A percentile compares a stretch with the other conserved stretches of the same genome.
Evolutionary conservation across 2,888 invertebrate genomes (phyloP).

Genomic region (Drosophila yooni): DNA sequence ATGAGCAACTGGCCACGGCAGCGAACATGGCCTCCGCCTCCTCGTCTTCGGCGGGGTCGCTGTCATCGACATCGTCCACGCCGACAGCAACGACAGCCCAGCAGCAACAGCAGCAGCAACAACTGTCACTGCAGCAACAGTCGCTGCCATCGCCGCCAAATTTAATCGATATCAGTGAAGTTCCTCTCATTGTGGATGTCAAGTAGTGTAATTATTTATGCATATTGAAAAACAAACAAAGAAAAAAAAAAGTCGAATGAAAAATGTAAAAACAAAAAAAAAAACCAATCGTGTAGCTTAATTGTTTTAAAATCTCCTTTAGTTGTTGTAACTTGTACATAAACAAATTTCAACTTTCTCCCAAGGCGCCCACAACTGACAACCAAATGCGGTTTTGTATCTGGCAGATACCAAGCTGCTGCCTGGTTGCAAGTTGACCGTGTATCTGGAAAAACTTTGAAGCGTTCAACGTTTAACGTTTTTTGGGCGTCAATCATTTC

Average conservation of each 20-base stretch:
- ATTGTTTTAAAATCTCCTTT: constrained; percentile 68
- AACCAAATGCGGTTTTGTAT: constrained; percentile 28
- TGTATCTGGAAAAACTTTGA: constrained; percentile 35
- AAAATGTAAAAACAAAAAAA: constrained; percentile 61
- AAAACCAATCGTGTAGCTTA: constrained; percentile 67
- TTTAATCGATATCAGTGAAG: constrained; percentile 85
- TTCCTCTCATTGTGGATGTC: constrained; percentile 85
- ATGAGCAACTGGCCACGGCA: constrained; percentile 43
- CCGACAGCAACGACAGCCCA: constrained; percentile 61
- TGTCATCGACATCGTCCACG: constrained; percentile 77
- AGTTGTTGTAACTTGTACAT: constrained; percentile 76
- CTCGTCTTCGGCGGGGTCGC: constrained; percentile 65
- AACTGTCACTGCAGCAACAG: constrained; percentile 62
- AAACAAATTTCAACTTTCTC: constrained; percentile 64
- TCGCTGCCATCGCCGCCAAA: constrained; percentile 83
- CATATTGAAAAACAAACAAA: constrained; percentile 56
- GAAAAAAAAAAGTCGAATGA: constrained; percentile 41
- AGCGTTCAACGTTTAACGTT: constrained; percentile 61
- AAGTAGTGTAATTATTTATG: constrained; percentile 83
- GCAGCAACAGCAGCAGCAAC: constrained; percentile 52
- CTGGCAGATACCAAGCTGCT: constrained; percentile 23
- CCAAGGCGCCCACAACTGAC: constrained; percentile 43
- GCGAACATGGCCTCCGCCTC: constrained; percentile 59
- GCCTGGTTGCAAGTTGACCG: constrained; percentile 27
- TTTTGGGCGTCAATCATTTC: constrained; percentile 37